These are phyloP conservation scores for Noturus placidus DNA, from an alignment of 2,113 vertebrate genomes.

Conservation along the genomic window DNA sequence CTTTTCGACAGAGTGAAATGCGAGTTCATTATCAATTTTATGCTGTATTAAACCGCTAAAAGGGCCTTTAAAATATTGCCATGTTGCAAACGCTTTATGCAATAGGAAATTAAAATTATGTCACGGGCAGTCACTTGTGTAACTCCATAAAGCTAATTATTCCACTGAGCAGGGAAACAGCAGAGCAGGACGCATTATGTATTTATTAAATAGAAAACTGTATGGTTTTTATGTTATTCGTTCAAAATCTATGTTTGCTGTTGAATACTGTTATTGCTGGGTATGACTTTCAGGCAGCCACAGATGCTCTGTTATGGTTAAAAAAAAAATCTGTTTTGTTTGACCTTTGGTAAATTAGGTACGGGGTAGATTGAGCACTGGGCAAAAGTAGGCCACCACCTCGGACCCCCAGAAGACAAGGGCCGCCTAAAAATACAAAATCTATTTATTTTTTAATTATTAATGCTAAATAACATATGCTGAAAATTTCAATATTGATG, in stretches of 20 bases:
- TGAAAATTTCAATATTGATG: no score
- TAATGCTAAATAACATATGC: no score
- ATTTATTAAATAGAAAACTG: neutral
- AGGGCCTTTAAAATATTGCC: neutral
- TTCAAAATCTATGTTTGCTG: neutral
- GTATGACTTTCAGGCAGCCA: neutral
- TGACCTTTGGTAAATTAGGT: neutral
- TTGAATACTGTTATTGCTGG: neutral
- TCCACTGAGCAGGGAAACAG: neutral
- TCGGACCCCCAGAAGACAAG: no score
- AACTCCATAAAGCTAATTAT: neutral
- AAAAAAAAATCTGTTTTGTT: neutral
- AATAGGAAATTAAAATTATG: neutral
- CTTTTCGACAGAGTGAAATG: neutral
- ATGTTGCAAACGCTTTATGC: neutral
- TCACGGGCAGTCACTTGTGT: neutral
- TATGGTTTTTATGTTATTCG: neutral
- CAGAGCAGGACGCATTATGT: neutral
- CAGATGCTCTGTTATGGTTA: neutral
- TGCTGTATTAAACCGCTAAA: neutral
- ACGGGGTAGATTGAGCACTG: no score
- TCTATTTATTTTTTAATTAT: no score
- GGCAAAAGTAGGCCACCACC: no score
- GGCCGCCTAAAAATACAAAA: no score
- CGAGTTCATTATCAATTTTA: neutral